Evolutionary conservation across 2,888 invertebrate species (phyloP).

Genomic region (Lycia hirtaria): DNA sequence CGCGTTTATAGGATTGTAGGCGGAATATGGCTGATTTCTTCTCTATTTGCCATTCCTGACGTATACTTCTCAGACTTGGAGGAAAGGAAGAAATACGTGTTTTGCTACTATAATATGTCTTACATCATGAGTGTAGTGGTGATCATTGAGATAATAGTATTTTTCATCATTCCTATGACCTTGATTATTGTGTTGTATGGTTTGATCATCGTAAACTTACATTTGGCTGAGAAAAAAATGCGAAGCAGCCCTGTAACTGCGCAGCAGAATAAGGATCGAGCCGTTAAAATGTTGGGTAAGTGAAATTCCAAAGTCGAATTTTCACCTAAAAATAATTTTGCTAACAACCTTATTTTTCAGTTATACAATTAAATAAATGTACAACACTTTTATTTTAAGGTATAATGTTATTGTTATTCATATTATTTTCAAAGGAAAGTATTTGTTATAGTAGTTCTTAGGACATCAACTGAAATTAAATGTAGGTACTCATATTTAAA

Average conservation of each 20-base stretch:
- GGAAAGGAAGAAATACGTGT: conserved; percentile 66
- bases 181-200: conserved; percentile 92
- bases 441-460: too few relatives aligned
- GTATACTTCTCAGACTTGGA: conserved; percentile 67
- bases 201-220: conserved; percentile 89
- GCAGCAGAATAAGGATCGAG: conserved; percentile 80
- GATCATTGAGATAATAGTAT: conserved; percentile 89
- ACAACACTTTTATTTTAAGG: too few relatives aligned
- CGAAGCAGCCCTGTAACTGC: conserved; percentile 78
- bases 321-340: too few relatives aligned
- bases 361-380: too few relatives aligned
- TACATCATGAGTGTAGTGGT: conserved; percentile 66
- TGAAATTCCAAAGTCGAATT: background rate
- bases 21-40: conserved; percentile 90
- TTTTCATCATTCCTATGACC: conserved; percentile 93
- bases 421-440: too few relatives aligned
- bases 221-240: conserved; percentile 83
- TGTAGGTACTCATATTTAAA: too few relatives aligned
- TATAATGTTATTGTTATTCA: too few relatives aligned
- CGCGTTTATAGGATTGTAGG: conserved; percentile 90
- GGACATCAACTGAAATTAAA: too few relatives aligned
- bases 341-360: too few relatives aligned
- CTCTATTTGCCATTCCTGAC: conserved; percentile 90
- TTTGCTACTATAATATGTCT: conserved; percentile 67
- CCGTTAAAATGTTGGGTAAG: conserved; percentile 92